Evolutionary conservation across 2,797 vertebrate species (phyloP).

Genomic region (Takifugu rubripes): DNA sequence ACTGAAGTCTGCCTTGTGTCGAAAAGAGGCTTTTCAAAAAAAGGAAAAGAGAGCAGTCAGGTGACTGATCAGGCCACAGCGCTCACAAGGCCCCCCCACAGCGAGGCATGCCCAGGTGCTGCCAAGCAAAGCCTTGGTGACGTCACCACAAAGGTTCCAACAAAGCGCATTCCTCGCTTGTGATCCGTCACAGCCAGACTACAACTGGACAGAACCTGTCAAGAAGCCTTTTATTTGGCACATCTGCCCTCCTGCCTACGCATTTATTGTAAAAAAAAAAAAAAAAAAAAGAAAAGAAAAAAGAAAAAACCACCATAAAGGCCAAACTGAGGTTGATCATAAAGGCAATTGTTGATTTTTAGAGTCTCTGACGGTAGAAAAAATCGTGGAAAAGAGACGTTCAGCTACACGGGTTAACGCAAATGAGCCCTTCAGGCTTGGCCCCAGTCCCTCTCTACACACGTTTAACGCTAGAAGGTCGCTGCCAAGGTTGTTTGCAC

Average conservation of each 20-base stretch:
- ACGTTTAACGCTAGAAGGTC: no score
- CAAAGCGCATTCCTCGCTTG: conserved; percentile 62
- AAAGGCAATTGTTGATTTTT: no score
- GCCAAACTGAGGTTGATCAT: no score
- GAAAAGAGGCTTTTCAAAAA: background rate
- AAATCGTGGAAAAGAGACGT: no score
- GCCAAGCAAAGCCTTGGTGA: conserved; percentile 63
- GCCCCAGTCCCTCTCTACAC: no score
- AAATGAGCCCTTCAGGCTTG: no score
- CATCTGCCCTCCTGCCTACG: background rate
- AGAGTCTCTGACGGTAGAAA: no score
- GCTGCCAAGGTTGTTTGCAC: no score
- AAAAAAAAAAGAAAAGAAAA: no score
- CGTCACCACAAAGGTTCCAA: conserved; percentile 50
- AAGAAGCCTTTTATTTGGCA: conserved; percentile 1
- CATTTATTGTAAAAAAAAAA: no score
- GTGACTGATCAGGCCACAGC: conserved; percentile 69
- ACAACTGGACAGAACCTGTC: conserved; percentile 52
- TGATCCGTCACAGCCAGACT: conserved; percentile 32
- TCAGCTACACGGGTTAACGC: no score
- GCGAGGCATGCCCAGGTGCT: conserved; percentile 54
- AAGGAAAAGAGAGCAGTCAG: conserved; percentile 34
- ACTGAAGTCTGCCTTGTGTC: conserved; percentile 54
- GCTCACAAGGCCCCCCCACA: conserved; percentile 20
- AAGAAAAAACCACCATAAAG: no score